A percentile compares a stretch with the other conserved stretches of the same genome.
phyloP scores from a whole-genome alignment of 1,140 invertebrate genomes.

The Drosophila guanche region DNA sequence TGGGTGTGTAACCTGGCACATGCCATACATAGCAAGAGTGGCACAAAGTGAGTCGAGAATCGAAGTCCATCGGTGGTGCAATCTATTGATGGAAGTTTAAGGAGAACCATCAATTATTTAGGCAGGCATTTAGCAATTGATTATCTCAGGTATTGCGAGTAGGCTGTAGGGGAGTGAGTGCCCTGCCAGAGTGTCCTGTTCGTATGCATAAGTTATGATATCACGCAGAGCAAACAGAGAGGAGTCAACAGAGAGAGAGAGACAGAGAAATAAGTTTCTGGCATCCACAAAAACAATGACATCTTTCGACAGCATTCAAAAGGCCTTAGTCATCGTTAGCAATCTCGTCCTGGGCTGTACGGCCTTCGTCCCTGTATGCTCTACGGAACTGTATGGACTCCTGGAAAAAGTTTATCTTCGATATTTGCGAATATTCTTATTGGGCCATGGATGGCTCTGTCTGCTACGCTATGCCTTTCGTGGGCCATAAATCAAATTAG shows the following conservation, averaged over 20 bases:
- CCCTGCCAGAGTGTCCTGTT: background rate
- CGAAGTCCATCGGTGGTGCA: background rate
- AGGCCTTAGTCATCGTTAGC: constrained; percentile 75
- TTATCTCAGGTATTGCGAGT: constrained; percentile 66
- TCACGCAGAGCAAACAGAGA: too few relatives aligned
- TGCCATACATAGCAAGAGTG: background rate
- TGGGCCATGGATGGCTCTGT: constrained; percentile 66
- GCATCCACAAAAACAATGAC: constrained; percentile 68
- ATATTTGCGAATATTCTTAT: constrained; percentile 63
- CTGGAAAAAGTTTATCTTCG: constrained; percentile 67
- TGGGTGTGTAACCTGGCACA: background rate
- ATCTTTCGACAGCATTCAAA: constrained; percentile 74
- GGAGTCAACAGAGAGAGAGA: constrained; percentile 16
- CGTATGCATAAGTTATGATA: constrained; percentile 68
- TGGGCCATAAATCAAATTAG: constrained; percentile 77
- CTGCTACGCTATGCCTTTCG: too few relatives aligned
- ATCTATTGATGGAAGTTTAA: background rate
- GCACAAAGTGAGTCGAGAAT: background rate
- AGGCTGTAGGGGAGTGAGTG: background rate
- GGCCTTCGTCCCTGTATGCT: constrained; percentile 20
- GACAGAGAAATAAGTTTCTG: constrained; percentile 58
- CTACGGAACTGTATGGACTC: constrained; percentile 3
- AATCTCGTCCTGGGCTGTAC: background rate
- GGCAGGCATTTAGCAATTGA: constrained; percentile 69
- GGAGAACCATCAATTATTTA: constrained; percentile 68